Base-by-base conservation (phyloP, 2,888 invertebrate genomes). In the Eurois occulta region DNA sequence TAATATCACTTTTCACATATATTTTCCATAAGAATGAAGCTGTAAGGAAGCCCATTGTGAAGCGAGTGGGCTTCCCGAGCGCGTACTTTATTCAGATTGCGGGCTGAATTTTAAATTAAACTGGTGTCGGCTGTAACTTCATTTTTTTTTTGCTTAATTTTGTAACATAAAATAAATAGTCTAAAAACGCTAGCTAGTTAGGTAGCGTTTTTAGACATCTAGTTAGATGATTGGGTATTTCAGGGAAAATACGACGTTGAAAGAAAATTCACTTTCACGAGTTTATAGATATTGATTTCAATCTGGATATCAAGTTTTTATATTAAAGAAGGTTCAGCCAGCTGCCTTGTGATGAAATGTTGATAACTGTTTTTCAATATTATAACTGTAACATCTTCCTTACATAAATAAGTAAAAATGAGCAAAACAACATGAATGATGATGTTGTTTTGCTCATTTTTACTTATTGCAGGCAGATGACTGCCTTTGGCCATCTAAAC, bases 21-120 rank as follows among this genome's bases (percentile, higher is more conserved):
- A 86, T 78, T 81, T 77, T 78, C 71, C 71, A 72, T 74, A 78
- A 84, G 81, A 87, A 87, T 81, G 24, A 32, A 81, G 62, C 64
- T 74, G 65, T 64, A 70, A 87, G 81, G 86, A 79, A 85, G 77
- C 83, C 76, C 66, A 75, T 86, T 86, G 81, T 86, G 77, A 55
- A 64, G 75, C 52, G 68, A 68, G 52, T 70, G 74, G 18, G 78
- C 62, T 78, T 66, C 78, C 83, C 78, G 43, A 68, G 75, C 73
- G 87, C 78, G 48, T 74, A 77, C 76, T 84, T 75, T 77, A 85
- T 86, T 85, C 85, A 78, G 82, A 80, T 80, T 82, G 80, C 69
- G 70, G 64, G 21, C 70, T 77, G 77, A 82, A 80, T 86, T 81
- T 78, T 62, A 81, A 85, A 85, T 77, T 70, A 72, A 72, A 66